Base-by-base conservation (phyloP, 2,888 invertebrate species). In the Tetragonula carbonaria region DNA sequence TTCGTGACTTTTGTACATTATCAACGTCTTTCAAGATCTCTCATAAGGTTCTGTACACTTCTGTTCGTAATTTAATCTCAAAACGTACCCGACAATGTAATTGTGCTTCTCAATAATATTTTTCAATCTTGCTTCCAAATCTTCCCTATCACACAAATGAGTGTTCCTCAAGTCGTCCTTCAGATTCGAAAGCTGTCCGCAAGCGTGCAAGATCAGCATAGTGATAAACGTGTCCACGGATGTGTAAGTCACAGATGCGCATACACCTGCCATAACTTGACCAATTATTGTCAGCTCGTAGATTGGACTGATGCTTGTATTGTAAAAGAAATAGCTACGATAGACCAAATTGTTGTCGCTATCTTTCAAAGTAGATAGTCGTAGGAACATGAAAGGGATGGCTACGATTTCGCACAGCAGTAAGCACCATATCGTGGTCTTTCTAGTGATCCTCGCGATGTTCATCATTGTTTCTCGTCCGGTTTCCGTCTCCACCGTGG, bases 151-250 rank as follows among this genome's bases (percentile, higher is more conserved):
- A 1, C 16, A 0, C 0, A 13, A 16, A 8, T 13, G 51, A 8
- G 84, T 57, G 8, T 65, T 51, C 21, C 1, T 59, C 5, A 89
- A 21, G 0, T 85, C 38, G 0, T 21, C 2, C 23, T 23, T 66
- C 23, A 89, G 16, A 33, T 75, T 86, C 14, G 78, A 33, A 2
- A 90, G 62, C 38, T 89, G 89, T 5, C 83, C 88, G 33, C 90
- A 88, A 0, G 79, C 50, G 8, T 88, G 88, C 6, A 89, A 73
- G 0, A 90, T 70, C 55, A 90, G 23, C 74, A 81, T 86, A 0
- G 75, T 79, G 0, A 90, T 50, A 11, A 89, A 90, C 11, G 86
- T 90, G 51, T 89, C 90, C 0, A 89, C 78, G 0, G 74, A 55
- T 0, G 90, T 72, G 16, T 90, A 90, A 6, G 33, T 18, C 0